These are phyloP conservation scores for Trichogramma evanescens DNA, from an alignment of 2,888 invertebrate species.

Conservation along the genomic window DNA sequence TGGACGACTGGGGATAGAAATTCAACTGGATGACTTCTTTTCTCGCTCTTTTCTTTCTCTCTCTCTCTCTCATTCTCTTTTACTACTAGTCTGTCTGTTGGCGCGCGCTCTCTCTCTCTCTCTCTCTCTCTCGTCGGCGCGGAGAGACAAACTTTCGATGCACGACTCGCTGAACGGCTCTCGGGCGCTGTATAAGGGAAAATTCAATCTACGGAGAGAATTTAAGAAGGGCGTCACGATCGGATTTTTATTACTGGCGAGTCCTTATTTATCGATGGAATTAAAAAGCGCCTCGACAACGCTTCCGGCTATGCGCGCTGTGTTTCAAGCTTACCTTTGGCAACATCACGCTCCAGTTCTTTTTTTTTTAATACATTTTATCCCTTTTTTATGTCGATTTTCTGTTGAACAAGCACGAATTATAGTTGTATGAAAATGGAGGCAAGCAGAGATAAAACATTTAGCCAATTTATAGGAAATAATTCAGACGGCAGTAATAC, in stretches of 20 bases:
- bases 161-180: background rate
- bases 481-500: background rate
- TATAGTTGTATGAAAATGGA: slow-evolving; percentile 7
- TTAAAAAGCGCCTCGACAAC: slow-evolving; percentile 26
- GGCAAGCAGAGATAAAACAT: slow-evolving; percentile 5
- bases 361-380: background rate
- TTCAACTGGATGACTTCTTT: slow-evolving; percentile 10
- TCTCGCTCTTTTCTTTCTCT: slow-evolving; percentile 6
- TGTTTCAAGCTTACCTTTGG: slow-evolving; percentile 5
- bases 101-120: background rate
- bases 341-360: background rate
- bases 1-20: slow-evolving; percentile 13
- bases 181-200: slow-evolving; percentile 18
- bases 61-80: background rate
- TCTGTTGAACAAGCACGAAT: slow-evolving; percentile 9
- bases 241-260: slow-evolving; percentile 26
- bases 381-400: background rate
- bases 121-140: background rate
- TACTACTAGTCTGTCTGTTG: background rate
- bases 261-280: slow-evolving; percentile 33
- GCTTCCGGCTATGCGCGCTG: slow-evolving; percentile 17
- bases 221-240: slow-evolving; percentile 26
- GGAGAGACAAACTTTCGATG: slow-evolving; percentile 17
- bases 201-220: slow-evolving; percentile 25
- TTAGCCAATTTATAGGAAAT: slow-evolving; percentile 11